A percentile compares a stretch with the other conserved stretches of the same genome.
phyloP scores from a whole-genome alignment of 1,140 invertebrate genomes.

The Arctopsyche grandis region DNA sequence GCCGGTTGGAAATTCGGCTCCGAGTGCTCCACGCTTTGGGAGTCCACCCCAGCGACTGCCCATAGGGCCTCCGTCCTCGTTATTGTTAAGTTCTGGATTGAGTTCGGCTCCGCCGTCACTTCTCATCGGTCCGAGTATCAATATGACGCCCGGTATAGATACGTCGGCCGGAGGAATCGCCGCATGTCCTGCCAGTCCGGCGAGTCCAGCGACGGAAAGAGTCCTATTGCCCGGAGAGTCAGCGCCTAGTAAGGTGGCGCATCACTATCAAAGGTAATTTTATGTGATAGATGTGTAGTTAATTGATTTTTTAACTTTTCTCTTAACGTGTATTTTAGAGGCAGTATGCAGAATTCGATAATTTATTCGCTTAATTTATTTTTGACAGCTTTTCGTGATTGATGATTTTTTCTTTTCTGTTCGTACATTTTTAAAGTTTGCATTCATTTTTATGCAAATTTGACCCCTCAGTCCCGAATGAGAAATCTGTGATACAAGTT shows the following conservation, averaged over 20 bases:
- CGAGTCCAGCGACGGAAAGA: constrained; percentile 68
- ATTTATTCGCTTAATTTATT: constrained; percentile 1
- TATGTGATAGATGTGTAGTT: background rate
- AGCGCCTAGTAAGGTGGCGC: constrained; percentile 41
- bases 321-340: background rate
- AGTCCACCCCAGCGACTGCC: constrained; percentile 47
- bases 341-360: background rate
- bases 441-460: constrained; percentile 5
- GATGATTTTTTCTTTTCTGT: background rate
- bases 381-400: background rate
- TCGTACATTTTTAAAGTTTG: constrained; percentile 2
- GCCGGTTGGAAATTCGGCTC: constrained; percentile 42
- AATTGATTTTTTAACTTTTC: background rate
- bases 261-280: constrained; percentile 52
- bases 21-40: constrained; percentile 45
- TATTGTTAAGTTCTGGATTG: constrained; percentile 46
- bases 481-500: background rate
- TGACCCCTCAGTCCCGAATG: background rate
- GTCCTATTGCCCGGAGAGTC: constrained; percentile 43
- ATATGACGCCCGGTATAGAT: constrained; percentile 65
- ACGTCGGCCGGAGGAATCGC: constrained; percentile 58
- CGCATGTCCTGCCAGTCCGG: constrained; percentile 64
- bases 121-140: constrained; percentile 57
- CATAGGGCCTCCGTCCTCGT: constrained; percentile 56
- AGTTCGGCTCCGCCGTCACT: constrained; percentile 56